phyloP scores from a whole-genome alignment of 2,888 invertebrate species.

The Reticulitermes lucifugus region DNA sequence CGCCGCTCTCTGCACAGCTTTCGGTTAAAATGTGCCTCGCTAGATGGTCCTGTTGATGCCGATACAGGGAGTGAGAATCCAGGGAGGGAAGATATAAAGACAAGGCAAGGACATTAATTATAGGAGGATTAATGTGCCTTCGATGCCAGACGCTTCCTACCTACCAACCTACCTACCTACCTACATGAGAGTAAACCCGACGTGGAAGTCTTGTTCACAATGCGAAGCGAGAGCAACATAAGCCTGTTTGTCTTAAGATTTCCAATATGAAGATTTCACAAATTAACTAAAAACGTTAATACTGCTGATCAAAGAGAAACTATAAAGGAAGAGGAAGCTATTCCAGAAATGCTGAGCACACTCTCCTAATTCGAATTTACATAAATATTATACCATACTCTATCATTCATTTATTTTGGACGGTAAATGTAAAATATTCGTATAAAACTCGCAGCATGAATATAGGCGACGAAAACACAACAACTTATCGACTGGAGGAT shows the following conservation, averaged over 20 bases:
- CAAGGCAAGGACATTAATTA: slow-evolving; percentile 43
- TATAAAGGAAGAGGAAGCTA: no score
- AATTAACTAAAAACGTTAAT: no score
- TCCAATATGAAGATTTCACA: no score
- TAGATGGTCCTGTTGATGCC: slow-evolving; percentile 8
- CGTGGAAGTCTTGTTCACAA: slow-evolving; percentile 6
- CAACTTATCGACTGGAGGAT: no score
- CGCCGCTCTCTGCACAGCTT: not conserved
- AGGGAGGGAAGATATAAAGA: slow-evolving; percentile 39
- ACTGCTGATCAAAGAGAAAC: no score
- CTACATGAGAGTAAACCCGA: slow-evolving; percentile 20
- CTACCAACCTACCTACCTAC: slow-evolving; percentile 31
- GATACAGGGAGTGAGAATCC: slow-evolving; percentile 32
- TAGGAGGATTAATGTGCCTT: slow-evolving; percentile 42
- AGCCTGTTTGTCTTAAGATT: not conserved
- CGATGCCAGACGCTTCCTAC: slow-evolving; percentile 41
- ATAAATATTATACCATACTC: no score
- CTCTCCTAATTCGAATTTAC: no score
- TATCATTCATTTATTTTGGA: no score
- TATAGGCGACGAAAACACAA: no score
- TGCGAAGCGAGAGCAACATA: slow-evolving; percentile 5
- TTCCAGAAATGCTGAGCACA: no score
- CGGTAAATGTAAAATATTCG: no score
- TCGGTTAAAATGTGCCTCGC: slow-evolving; percentile 4
- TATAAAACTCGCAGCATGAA: no score